A percentile compares a stretch with the other conserved stretches of the same genome.
Evolutionary conservation across 2,888 invertebrate species (phyloP).

Genomic region (Microchrysa polita): DNA sequence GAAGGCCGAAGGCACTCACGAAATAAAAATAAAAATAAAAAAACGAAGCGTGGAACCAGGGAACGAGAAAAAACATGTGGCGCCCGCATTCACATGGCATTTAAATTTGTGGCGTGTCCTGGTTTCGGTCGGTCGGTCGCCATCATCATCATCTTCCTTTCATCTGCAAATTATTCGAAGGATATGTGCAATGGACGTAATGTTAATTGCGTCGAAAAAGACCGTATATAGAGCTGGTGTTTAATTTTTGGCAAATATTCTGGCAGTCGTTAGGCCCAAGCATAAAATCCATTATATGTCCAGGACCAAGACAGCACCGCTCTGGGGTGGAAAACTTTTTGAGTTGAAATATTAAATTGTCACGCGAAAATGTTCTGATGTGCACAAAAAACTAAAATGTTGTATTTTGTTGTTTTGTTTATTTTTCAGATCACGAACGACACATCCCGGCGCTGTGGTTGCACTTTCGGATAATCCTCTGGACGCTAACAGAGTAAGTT

Average conservation of each 20-base stretch:
- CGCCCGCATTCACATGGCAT: constrained; percentile 28
- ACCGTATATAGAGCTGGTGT: neutral
- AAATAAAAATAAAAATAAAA: neutral
- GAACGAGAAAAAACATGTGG: constrained; percentile 10
- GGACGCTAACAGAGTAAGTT: constrained; percentile 91
- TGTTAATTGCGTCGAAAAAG: constrained; percentile 21
- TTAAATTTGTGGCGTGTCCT: constrained; percentile 8
- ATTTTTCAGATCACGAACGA: constrained; percentile 83
- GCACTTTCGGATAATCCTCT: constrained; percentile 97
- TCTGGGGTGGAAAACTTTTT: no score
- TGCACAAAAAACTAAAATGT: constrained; percentile 1
- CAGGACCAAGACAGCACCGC: no score
- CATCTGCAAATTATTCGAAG: no score
- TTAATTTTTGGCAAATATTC: constrained; percentile 20
- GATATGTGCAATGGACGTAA: neutral
- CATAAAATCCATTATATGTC: no score
- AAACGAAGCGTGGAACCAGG: neutral
- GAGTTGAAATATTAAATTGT: constrained; percentile 7
- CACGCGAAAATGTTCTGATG: neutral
- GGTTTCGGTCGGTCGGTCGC: neutral
- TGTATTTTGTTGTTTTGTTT: constrained; percentile 26
- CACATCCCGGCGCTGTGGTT: constrained; percentile 96
- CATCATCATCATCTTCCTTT: neutral
- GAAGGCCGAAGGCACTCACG: no score
- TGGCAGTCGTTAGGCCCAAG: constrained; percentile 19